Conservation (phyloP, 2,113 vertebrate genomes). For the Glaucidium brasilianum region DNA sequence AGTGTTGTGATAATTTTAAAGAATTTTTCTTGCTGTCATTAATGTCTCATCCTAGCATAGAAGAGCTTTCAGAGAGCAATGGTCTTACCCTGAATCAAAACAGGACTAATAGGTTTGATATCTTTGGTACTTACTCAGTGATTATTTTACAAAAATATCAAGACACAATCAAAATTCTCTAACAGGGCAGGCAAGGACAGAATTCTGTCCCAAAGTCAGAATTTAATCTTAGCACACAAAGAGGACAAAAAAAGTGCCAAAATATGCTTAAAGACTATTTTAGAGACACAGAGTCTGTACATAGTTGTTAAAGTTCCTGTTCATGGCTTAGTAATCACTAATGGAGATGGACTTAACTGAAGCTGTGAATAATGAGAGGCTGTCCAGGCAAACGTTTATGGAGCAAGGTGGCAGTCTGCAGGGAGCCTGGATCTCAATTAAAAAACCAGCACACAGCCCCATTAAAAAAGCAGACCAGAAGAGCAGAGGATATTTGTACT, state of each 20-base stretch:
- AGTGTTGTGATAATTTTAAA: neutral
- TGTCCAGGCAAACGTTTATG: neutral
- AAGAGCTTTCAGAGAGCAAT: neutral
- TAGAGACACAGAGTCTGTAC: neutral
- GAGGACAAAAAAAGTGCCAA: neutral
- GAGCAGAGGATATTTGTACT: neutral
- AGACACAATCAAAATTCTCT: neutral
- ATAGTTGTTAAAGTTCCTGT: neutral
- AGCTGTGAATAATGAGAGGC: neutral
- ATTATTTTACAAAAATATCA: neutral
- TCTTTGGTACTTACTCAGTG: neutral
- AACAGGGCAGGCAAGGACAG: neutral
- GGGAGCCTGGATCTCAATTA: neutral
- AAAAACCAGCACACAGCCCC: neutral
- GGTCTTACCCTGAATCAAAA: neutral
- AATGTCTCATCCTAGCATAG: neutral
- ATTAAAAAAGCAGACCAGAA: neutral
- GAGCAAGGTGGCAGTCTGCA: neutral
- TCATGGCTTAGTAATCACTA: neutral
- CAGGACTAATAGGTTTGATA: neutral
- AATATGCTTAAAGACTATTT: neutral
- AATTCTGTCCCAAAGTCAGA: neutral
- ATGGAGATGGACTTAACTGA: neutral
- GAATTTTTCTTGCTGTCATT: neutral
- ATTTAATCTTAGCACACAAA: neutral